phyloP scores from a whole-genome alignment of 1,140 invertebrate species.

The Galleria mellonella region DNA sequence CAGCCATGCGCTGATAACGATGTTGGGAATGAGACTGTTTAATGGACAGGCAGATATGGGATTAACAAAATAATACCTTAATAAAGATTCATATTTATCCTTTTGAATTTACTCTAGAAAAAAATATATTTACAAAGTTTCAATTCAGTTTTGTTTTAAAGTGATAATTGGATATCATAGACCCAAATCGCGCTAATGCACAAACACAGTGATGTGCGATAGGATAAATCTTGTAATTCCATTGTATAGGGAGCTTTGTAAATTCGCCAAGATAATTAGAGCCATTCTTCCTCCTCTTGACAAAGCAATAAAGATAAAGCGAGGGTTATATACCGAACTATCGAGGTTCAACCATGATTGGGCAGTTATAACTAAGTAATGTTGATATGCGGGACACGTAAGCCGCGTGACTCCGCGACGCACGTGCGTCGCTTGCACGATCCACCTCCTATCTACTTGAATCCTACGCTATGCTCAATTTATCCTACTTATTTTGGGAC shows the following conservation, averaged over 20 bases:
- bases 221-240: conserved; percentile 11
- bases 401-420: conserved; percentile 27
- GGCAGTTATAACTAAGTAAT: conserved; percentile 12
- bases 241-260: conserved; percentile 10
- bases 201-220: conserved; percentile 13
- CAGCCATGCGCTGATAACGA: too few species aligned
- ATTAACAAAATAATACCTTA: too few species aligned
- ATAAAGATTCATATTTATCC: too few species aligned
- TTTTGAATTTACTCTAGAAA: too few species aligned
- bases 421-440: conserved; percentile 19
- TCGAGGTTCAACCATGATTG: conserved; percentile 17
- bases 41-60: too few species aligned
- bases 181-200: conserved; percentile 10
- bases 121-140: too few species aligned
- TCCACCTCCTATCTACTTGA: conserved; percentile 20
- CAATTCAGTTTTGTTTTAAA: too few species aligned
- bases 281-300: background rate
- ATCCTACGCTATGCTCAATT: conserved; percentile 33
- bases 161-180: too few species aligned
- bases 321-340: conserved; percentile 4
- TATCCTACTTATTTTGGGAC: conserved; percentile 26
- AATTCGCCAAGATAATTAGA: conserved; percentile 13
- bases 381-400: conserved; percentile 23
- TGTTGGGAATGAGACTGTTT: too few species aligned
- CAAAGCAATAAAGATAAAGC: background rate